A percentile compares a stretch with the other conserved stretches of the same genome.
phyloP scores from a whole-genome alignment of 2,888 invertebrate genomes.

The Tipula vernalis region DNA sequence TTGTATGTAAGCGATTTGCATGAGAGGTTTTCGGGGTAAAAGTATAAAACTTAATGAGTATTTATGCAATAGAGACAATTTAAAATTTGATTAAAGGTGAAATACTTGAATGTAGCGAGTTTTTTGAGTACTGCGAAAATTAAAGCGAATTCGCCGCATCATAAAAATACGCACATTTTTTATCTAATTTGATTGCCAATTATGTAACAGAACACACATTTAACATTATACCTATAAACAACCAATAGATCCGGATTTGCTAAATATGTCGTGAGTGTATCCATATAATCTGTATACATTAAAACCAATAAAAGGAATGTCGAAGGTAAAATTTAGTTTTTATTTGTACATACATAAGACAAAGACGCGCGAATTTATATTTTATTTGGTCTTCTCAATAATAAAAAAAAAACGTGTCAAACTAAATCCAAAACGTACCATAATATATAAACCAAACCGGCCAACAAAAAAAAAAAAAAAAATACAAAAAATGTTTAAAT shows the following conservation, averaged over 20 bases:
- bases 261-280: background rate
- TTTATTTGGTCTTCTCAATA: conserved; percentile 4
- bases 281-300: background rate
- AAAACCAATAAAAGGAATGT: background rate
- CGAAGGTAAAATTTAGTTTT: background rate
- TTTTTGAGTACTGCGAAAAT: background rate
- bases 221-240: background rate
- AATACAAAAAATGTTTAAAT: background rate
- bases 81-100: background rate
- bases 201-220: background rate
- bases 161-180: background rate
- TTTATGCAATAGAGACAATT: background rate
- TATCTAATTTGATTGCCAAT: background rate
- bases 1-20: background rate
- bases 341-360: background rate
- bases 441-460: background rate
- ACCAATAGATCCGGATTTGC: background rate
- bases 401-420: background rate
- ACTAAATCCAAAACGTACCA: background rate
- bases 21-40: too few relatives aligned
- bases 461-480: background rate
- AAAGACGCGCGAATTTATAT: background rate
- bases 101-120: background rate
- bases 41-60: background rate
- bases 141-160: background rate